Evolutionary conservation across 2,113 vertebrate species (phyloP).

Genomic region (Odocoileus virginianus): DNA sequence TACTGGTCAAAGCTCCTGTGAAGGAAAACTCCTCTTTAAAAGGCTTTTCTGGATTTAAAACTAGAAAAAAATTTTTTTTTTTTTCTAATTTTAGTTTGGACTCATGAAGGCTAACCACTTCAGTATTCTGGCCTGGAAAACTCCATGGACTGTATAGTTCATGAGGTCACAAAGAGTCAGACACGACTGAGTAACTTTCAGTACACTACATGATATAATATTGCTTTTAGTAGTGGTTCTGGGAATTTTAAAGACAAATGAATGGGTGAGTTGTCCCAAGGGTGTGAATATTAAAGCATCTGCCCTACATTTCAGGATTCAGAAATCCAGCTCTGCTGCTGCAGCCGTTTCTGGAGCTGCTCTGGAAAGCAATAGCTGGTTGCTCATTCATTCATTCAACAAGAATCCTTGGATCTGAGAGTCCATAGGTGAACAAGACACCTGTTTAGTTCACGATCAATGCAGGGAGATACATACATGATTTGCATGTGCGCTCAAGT

Average conservation of each 20-base stretch:
- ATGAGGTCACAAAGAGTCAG: not conserved
- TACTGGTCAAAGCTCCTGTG: not conserved
- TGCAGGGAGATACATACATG: not conserved
- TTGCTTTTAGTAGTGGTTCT: not conserved
- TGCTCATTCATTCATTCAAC: not conserved
- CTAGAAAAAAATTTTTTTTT: not conserved
- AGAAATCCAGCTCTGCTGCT: not conserved
- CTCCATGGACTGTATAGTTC: not conserved
- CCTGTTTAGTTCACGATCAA: not conserved
- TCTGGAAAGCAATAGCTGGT: not conserved
- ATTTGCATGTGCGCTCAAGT: not conserved
- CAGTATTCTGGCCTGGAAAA: not conserved
- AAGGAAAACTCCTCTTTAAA: not conserved
- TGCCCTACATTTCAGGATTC: not conserved
- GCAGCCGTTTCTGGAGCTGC: not conserved
- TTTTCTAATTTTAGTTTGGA: not conserved
- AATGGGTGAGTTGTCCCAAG: not conserved
- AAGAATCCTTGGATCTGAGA: not conserved
- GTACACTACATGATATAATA: not conserved
- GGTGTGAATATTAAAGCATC: not conserved
- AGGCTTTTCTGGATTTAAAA: not conserved
- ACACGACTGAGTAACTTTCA: not conserved
- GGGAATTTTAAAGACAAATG: not conserved
- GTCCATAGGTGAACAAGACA: accelerated
- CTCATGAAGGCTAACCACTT: not conserved